These are phyloP conservation scores for Volucella inflata DNA, from an alignment of 2,888 invertebrate genomes.

Conservation along the genomic window DNA sequence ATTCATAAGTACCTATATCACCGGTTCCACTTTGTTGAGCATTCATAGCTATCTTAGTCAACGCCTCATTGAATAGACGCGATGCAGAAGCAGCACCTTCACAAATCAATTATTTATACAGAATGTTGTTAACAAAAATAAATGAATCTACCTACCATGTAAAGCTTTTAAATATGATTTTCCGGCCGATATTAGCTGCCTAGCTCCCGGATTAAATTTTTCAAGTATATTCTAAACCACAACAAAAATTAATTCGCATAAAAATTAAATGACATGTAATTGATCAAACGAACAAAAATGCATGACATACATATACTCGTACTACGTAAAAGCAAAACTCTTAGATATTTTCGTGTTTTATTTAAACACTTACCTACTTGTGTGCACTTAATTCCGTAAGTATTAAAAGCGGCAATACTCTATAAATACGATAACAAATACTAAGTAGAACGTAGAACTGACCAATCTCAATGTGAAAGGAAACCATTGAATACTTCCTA, in stretches of 20 bases:
- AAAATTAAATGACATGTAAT: background rate
- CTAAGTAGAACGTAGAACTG: conserved; percentile 70
- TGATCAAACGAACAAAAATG: conserved; percentile 45
- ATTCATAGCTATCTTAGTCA: conserved; percentile 93
- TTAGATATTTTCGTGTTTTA: no score
- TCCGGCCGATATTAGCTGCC: conserved; percentile 96
- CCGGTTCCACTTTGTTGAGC: conserved; percentile 96
- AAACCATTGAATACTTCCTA: conserved; percentile 60
- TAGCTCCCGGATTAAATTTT: conserved; percentile 97
- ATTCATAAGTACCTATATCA: conserved; percentile 91
- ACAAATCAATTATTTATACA: background rate
- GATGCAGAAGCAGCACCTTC: conserved; percentile 94
- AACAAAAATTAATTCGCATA: conserved; percentile 75
- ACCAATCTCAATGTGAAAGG: conserved; percentile 66
- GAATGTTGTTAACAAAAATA: conserved; percentile 11
- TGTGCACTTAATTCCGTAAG: conserved; percentile 18
- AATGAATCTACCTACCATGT: conserved; percentile 90
- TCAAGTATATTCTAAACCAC: conserved; percentile 96
- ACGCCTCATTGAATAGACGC: conserved; percentile 93
- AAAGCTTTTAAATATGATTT: conserved; percentile 97
- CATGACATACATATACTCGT: conserved; percentile 4
- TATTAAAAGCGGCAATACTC: conserved; percentile 18
- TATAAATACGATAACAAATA: conserved; percentile 21
- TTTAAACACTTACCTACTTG: background rate
- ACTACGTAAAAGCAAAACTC: background rate